Evolutionary conservation across 2,888 invertebrate genomes (phyloP).

Genomic region (Drosophila fulvimacula): DNA sequence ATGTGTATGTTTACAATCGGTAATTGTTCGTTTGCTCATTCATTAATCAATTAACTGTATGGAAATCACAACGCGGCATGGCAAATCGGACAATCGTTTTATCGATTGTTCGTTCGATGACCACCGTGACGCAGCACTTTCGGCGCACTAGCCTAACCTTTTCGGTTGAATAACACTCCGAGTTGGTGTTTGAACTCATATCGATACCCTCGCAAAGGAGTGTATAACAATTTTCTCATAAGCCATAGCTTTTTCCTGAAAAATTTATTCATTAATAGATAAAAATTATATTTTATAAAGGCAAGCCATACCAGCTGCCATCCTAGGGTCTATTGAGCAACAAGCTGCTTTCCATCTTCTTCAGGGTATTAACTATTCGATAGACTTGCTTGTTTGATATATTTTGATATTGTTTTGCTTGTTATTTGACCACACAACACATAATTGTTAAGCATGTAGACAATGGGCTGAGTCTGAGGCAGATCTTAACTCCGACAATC

Average conservation of each 20-base stretch:
- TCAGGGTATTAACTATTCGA: background rate
- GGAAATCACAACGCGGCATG: background rate
- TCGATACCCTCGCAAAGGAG: background rate
- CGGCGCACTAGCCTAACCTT: conserved; percentile 20
- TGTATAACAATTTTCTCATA: background rate
- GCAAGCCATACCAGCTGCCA: too few relatives aligned
- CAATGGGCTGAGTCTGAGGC: conserved; percentile 25
- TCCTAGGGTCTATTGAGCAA: background rate
- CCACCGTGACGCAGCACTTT: conserved; percentile 19
- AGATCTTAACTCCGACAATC: conserved; percentile 21
- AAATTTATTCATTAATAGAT: too few relatives aligned
- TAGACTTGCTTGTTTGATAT: background rate
- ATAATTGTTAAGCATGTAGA: conserved; percentile 40
- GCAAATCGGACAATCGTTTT: conserved; percentile 28
- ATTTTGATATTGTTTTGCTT: conserved; percentile 1
- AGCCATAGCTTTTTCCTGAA: too few relatives aligned
- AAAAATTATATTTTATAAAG: background rate
- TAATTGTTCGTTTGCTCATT: conserved; percentile 15
- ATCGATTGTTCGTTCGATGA: conserved; percentile 24
- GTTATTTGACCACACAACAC: conserved; percentile 22
- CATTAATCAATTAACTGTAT: conserved; percentile 14
- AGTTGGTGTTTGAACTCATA: conserved; percentile 16
- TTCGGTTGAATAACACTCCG: conserved; percentile 67
- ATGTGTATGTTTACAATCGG: conserved; percentile 1
- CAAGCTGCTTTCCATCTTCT: background rate